These are phyloP conservation scores for Conus ventricosus DNA, from an alignment of 1,140 invertebrate species.

Conservation along the genomic window DNA sequence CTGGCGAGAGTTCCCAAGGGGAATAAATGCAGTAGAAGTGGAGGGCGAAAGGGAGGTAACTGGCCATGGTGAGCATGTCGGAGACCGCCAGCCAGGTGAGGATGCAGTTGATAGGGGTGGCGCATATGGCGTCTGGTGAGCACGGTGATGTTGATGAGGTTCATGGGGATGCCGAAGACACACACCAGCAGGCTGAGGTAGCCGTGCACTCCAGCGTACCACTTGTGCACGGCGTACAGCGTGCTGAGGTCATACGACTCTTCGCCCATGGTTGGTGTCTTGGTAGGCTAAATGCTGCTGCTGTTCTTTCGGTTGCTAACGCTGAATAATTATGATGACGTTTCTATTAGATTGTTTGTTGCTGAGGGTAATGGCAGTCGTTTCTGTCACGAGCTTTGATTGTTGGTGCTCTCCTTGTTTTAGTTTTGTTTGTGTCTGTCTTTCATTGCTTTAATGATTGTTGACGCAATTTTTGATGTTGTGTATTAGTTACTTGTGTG, in stretches of 20 bases:
- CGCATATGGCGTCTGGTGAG: conserved; percentile 89
- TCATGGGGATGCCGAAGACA: conserved; percentile 91
- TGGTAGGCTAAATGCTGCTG: not conserved
- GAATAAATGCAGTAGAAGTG: conserved; percentile 76
- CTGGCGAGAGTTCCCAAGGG: conserved; percentile 22
- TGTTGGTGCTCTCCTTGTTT: no score
- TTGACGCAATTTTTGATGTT: not conserved
- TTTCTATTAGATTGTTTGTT: no score
- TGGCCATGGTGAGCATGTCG: conserved; percentile 90
- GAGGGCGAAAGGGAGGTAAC: conserved; percentile 88
- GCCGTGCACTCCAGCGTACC: conserved; percentile 79
- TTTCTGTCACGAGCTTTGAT: no score
- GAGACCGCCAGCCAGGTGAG: conserved; percentile 87
- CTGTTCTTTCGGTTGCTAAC: not conserved
- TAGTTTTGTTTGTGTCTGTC: no score
- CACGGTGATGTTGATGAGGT: conserved; percentile 91
- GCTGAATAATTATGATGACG: not conserved
- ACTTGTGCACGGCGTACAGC: conserved; percentile 54
- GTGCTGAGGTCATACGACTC: not conserved
- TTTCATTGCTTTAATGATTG: no score
- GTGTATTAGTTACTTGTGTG: no score
- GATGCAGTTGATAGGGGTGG: conserved; percentile 88
- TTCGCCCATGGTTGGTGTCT: not conserved
- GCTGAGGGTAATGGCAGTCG: no score
- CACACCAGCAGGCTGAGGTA: conserved; percentile 86